Conservation (phyloP, 53 echinoderm and acorn worm species). For the Patiria pectinifera region DNA sequence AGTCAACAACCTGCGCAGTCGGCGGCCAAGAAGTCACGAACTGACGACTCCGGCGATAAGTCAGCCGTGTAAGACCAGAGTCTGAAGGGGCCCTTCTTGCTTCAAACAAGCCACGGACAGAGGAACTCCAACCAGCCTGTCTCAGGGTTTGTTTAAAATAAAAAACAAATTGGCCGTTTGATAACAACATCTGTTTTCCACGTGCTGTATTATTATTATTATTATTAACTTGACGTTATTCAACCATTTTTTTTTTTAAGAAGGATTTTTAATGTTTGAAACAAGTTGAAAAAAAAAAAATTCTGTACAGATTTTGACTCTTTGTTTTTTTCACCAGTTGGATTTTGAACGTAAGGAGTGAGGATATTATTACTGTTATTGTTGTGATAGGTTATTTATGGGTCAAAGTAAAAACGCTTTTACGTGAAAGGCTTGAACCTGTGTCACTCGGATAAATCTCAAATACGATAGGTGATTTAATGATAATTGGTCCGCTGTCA, state of each 20-base stretch:
- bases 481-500: neutral
- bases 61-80: neutral
- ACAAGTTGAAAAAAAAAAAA: neutral
- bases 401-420: neutral
- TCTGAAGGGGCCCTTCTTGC: neutral
- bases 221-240: neutral
- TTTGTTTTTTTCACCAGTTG: conserved; percentile 5
- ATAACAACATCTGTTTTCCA: conserved; percentile 6
- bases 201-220: neutral
- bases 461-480: neutral
- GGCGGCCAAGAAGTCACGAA: conserved; percentile 30
- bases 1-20: conserved; percentile 36
- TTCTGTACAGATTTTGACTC: conserved; percentile 56
- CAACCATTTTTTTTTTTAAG: conserved; percentile 14
- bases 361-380: neutral
- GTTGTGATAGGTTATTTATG: conserved; percentile 36
- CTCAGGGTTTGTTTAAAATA: neutral
- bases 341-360: neutral
- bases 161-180: neutral
- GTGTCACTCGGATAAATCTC: neutral
- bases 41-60: conserved; percentile 36
- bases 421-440: neutral
- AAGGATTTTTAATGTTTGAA: conserved; percentile 41
- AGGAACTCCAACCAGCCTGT: neutral
- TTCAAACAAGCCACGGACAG: neutral